phyloP scores from a whole-genome alignment of 2,888 invertebrate genomes.

The Alentia gelatinosa region DNA sequence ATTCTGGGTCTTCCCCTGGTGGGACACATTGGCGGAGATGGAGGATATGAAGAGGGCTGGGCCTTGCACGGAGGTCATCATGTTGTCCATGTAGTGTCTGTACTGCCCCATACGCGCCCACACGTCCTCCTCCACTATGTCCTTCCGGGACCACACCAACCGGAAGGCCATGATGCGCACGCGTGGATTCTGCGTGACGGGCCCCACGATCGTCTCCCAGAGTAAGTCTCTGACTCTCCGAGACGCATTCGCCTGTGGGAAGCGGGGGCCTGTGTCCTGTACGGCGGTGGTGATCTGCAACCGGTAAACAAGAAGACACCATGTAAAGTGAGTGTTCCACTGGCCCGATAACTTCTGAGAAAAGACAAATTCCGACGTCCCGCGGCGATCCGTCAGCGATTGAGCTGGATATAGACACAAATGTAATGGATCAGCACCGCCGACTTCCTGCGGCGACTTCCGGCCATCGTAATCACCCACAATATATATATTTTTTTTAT shows the following conservation, averaged over 20 bases:
- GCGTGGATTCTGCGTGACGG: not conserved
- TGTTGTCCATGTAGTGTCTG: not conserved
- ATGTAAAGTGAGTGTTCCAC: not conserved
- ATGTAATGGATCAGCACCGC: no score
- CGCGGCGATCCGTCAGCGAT: not conserved
- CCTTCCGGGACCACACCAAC: conserved; percentile 23
- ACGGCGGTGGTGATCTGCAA: not conserved
- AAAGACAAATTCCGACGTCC: no score
- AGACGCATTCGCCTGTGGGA: conserved; percentile 12
- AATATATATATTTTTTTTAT: no score
- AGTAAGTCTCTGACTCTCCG: not conserved
- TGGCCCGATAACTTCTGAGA: no score
- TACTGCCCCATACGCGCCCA: conserved; percentile 5
- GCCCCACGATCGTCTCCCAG: conserved; percentile 13
- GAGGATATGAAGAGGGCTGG: conserved; percentile 24
- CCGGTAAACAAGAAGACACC: not conserved
- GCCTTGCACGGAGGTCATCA: not conserved
- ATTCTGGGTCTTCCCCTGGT: not conserved
- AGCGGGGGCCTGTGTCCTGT: not conserved
- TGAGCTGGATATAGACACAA: no score
- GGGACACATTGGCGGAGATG: conserved; percentile 23
- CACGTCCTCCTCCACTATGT: conserved; percentile 21
- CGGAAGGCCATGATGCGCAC: conserved; percentile 13
- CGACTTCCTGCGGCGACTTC: no score
- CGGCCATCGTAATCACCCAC: no score